These are phyloP conservation scores for Halcyon chelicuti DNA, from an alignment of 2,797 vertebrate species.

Conservation along the genomic window DNA sequence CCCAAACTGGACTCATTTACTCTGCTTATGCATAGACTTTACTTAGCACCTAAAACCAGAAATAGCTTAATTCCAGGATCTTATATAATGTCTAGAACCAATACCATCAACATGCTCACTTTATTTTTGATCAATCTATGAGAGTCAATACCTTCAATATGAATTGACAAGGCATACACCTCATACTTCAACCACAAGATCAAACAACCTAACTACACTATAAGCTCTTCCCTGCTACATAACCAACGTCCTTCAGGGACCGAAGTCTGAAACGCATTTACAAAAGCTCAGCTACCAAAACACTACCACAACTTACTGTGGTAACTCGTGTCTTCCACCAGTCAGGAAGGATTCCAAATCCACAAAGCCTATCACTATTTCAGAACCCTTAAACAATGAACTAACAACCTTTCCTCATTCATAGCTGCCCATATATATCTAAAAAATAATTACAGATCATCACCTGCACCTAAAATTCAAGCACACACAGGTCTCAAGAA, in stretches of 20 bases:
- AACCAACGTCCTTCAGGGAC: background rate
- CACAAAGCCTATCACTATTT: background rate
- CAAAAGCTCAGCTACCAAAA: background rate
- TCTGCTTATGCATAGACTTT: background rate
- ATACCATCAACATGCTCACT: background rate
- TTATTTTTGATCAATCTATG: background rate
- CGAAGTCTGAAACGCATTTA: background rate
- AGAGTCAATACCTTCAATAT: background rate
- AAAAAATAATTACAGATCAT: background rate
- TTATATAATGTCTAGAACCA: background rate
- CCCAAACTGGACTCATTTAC: background rate
- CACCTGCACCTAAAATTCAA: background rate
- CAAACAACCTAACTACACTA: background rate
- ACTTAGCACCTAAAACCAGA: background rate
- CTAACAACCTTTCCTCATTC: background rate
- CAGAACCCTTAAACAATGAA: background rate
- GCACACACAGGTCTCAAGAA: background rate
- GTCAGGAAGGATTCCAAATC: background rate
- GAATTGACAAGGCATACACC: background rate
- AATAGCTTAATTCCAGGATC: background rate
- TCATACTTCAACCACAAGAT: background rate
- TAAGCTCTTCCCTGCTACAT: background rate
- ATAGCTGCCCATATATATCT: accelerated
- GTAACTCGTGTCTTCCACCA: background rate
- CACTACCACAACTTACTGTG: background rate